Evolutionary conservation across 2,888 invertebrate species (phyloP), one percentile per base, ranked within the genome.

Genomic region (Pollenia angustigena): DNA sequence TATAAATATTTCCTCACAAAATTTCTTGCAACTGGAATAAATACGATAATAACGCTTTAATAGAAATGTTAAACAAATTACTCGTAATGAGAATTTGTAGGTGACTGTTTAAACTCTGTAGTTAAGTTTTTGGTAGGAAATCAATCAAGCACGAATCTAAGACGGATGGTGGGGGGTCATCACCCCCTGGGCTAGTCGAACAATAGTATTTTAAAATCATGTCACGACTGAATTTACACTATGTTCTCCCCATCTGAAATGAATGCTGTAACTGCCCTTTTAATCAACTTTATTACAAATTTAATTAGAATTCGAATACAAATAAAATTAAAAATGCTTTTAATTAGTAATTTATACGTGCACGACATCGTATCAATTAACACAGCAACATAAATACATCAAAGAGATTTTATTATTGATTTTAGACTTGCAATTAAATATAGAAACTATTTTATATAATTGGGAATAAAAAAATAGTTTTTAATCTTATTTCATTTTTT

Each of bases 271-370:
- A 6, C 32, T 6, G 32, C 6, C 32, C 32, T 32, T 32, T 3
- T n/a, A 62, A 42, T 40, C 9, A 3, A 7, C 7, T 42, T 18
- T 18, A 64, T 16, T 11, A 44, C 4, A 32, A 44, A 69, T 16
- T 52, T 40, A 69, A 69, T 69, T 69, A 69, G 18, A 18, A 16
- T 52, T 40, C 8, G 12, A 18, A 18, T 14, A 54, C 16, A 66
- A 60, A 12, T 50, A 42, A 16, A 50, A 62, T 14, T 16, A 0
- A 42, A 72, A 46, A 54, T 42, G 16, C 6, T 9, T 48, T 32
- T 58, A 72, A 72, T 58, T 72, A 18, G 9, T 46, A 58, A 74
- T 48, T 32, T 40, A 46, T 48, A 40, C 72, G 58, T 44, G 18
- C 42, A 42, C 32, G 32, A 32, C 32, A 10, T 4, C 9, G 10